These are phyloP conservation scores for Eulemur mongoz DNA, from an alignment of 2,797 vertebrate species.

Conservation along the genomic window DNA sequence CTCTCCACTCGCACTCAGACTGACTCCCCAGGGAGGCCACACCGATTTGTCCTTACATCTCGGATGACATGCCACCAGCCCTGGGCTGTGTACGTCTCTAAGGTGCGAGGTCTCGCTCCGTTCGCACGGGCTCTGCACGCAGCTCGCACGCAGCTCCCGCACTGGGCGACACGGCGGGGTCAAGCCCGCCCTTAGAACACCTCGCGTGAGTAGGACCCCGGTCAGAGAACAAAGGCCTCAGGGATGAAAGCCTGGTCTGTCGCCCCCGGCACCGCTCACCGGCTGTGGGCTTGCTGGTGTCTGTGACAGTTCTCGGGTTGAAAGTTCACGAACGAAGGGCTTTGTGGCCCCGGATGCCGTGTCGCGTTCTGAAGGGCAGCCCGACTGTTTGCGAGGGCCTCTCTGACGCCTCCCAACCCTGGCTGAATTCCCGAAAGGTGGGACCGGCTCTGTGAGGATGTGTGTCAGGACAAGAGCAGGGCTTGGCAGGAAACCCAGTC, in stretches of 20 bases:
- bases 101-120: neutral
- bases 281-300: neutral
- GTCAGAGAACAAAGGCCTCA: neutral
- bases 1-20: neutral
- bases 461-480: neutral
- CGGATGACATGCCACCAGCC: too few species aligned
- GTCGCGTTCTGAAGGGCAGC: neutral
- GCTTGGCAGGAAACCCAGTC: neutral
- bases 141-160: neutral
- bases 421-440: neutral
- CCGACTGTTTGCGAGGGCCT: neutral
- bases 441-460: neutral
- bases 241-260: neutral
- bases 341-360: neutral
- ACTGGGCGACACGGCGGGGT: neutral
- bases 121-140: neutral
- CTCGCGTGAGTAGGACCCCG: neutral
- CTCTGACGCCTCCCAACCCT: neutral
- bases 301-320: neutral
- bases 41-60: neutral
- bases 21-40: neutral
- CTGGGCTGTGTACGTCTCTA: rapidly evolving
- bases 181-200: neutral
- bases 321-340: too few species aligned
- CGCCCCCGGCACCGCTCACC: neutral